Percentiles rank a stretch among this genome's conserved stretches.
phyloP scores from a whole-genome alignment of 1,140 invertebrate species.

The Drosophila sproati region DNA sequence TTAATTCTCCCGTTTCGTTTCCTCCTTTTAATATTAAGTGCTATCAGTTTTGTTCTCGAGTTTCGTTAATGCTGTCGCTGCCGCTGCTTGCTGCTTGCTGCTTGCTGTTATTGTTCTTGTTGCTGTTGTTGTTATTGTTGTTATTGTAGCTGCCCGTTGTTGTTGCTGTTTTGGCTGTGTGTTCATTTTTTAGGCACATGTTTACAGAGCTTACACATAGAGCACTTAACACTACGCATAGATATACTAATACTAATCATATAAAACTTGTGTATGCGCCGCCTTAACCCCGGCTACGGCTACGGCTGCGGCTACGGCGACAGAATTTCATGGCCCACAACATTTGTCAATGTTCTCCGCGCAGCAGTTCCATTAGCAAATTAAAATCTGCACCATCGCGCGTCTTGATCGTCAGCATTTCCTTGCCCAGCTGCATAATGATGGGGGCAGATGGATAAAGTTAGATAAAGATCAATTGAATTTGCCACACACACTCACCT shows the following conservation, averaged over 20 bases:
- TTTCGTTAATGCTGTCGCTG: constrained; percentile 30
- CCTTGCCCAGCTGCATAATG: constrained; percentile 92
- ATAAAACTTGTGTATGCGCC: constrained; percentile 58
- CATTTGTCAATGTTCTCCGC: constrained; percentile 92
- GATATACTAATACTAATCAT: constrained; percentile 73
- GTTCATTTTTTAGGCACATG: constrained; percentile 74
- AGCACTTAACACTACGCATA: constrained; percentile 60
- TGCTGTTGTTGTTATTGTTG: constrained; percentile 10
- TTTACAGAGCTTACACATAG: constrained; percentile 76
- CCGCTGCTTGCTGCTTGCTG: constrained; percentile 22
- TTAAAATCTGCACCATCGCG: constrained; percentile 96
- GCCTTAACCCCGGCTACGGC: constrained; percentile 19
- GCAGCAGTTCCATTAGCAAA: constrained; percentile 96
- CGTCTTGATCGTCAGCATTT: constrained; percentile 93
- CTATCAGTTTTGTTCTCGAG: constrained; percentile 50
- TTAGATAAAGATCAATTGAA: constrained; percentile 6
- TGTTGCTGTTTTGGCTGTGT: constrained; percentile 16
- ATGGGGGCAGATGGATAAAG: background rate
- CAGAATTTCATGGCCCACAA: constrained; percentile 28
- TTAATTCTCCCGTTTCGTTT: background rate
- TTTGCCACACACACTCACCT: constrained; percentile 86
- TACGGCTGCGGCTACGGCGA: constrained; percentile 11
- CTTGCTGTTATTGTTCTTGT: too few species aligned
- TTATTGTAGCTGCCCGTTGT: constrained; percentile 3
- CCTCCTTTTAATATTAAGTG: constrained; percentile 10